A percentile compares a stretch with the other conserved stretches of the same genome.
Evolutionary conservation across 1,140 invertebrate species (phyloP).

Genomic region (Anoplophora glabripennis): DNA sequence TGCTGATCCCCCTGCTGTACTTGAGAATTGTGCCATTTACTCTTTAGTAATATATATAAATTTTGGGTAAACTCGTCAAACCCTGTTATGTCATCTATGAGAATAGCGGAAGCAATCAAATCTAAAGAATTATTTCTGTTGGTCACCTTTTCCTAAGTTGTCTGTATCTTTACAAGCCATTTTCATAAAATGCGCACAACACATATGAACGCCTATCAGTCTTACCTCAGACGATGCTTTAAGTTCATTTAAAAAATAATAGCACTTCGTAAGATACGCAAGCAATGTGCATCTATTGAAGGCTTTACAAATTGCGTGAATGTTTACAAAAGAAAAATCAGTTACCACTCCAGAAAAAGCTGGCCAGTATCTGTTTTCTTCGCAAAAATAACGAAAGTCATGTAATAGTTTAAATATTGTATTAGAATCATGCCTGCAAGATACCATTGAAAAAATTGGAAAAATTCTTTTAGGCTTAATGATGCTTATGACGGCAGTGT

Average conservation of each 20-base stretch:
- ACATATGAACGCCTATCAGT: not conserved
- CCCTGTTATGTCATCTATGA: not conserved
- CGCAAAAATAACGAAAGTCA: not conserved
- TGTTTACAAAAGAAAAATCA: not conserved
- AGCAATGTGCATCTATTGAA: too few species aligned
- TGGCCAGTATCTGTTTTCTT: constrained; percentile 5
- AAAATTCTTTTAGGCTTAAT: not conserved
- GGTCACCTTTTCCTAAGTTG: not conserved
- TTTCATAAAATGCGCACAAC: constrained; percentile 6
- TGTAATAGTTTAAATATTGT: not conserved
- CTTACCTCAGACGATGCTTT: not conserved
- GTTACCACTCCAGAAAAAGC: constrained; percentile 2
- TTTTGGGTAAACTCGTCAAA: not conserved
- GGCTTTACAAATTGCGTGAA: too few species aligned
- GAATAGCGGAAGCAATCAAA: not conserved
- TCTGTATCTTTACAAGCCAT: not conserved
- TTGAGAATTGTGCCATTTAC: too few species aligned
- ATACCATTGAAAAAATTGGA: constrained; percentile 3
- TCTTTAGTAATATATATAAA: too few species aligned
- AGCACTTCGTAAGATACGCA: too few species aligned
- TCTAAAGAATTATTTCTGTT: constrained; percentile 1
- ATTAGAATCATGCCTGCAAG: not conserved
- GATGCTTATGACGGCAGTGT: constrained; percentile 2
- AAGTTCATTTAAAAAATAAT: too few species aligned
- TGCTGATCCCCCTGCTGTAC: too few species aligned